phyloP scores from a whole-genome alignment of 2,888 invertebrate genomes.

The Andrena praecox region DNA sequence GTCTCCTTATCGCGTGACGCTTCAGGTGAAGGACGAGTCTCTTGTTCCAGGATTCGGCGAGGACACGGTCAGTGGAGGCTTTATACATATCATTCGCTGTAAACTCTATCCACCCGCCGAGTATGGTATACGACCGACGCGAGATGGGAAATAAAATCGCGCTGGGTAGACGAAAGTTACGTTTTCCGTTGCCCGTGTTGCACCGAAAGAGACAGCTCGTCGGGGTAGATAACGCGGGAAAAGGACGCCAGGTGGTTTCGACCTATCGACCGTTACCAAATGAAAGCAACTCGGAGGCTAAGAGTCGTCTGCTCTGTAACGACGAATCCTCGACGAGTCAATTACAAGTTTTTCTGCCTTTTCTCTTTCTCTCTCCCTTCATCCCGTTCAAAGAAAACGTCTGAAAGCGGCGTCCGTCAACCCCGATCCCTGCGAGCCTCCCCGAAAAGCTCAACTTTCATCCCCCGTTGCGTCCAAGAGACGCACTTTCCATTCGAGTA shows the following conservation, averaged over 20 bases:
- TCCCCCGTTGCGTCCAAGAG: not conserved
- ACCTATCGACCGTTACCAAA: conserved; percentile 30
- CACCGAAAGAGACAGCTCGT: not conserved
- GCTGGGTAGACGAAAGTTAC: no score
- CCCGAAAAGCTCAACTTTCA: not conserved
- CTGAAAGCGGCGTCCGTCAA: not conserved
- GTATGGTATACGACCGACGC: no score
- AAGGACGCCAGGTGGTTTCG: conserved; percentile 23
- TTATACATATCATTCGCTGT: not conserved
- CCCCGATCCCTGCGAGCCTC: not conserved
- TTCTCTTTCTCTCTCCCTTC: not conserved
- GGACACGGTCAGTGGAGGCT: conserved; percentile 82
- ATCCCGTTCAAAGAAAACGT: not conserved
- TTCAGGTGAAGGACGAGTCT: conserved; percentile 86
- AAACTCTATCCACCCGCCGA: not conserved
- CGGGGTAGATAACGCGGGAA: conserved; percentile 30
- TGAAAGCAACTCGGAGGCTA: conserved; percentile 16
- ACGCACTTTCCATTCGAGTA: not conserved
- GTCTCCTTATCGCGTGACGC: conserved; percentile 85
- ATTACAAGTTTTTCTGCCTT: conserved; percentile 27
- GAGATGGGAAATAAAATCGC: no score
- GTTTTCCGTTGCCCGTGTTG: not conserved
- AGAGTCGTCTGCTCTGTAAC: not conserved
- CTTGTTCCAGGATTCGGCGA: conserved; percentile 83
- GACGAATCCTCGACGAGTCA: conserved; percentile 23